A percentile compares a stretch with the other conserved stretches of the same genome.
These are phyloP conservation scores for Brevimyrus niger DNA, from an alignment of 2,113 vertebrate species.

Conservation along the genomic window DNA sequence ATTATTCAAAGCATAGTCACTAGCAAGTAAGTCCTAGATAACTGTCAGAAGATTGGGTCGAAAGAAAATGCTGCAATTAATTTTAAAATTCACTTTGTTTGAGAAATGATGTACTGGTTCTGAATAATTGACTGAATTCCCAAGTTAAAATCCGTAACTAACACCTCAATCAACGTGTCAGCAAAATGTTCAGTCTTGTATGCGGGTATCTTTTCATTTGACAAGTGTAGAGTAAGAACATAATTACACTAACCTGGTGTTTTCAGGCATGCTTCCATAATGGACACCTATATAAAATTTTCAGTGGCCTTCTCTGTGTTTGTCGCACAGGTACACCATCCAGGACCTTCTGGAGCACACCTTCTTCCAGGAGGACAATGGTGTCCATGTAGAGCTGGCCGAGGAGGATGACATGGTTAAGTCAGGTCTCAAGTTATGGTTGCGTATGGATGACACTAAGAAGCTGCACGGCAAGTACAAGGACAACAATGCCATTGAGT, in stretches of 20 bases:
- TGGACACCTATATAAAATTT: too few species aligned
- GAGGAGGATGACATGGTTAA: conserved; percentile 86
- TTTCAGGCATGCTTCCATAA: background rate
- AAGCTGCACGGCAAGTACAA: conserved; percentile 85
- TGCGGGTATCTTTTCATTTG: background rate
- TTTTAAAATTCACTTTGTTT: background rate
- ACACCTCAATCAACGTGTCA: background rate
- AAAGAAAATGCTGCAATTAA: background rate
- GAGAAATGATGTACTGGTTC: background rate
- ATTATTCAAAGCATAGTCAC: background rate
- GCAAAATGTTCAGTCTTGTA: background rate
- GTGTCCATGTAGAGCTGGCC: conserved; percentile 85
- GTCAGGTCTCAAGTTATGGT: conserved; percentile 84
- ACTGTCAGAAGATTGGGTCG: background rate
- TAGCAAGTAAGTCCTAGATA: background rate
- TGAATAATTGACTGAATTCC: background rate
- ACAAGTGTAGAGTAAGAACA: background rate
- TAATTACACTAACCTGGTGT: background rate
- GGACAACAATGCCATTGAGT: conserved; percentile 96
- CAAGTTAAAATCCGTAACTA: background rate
- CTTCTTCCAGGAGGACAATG: conserved; percentile 90
- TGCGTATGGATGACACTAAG: conserved; percentile 86
- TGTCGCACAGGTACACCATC: conserved; percentile 76
- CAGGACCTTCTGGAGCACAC: conserved; percentile 87
- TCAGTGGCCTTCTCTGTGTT: background rate